Conservation (phyloP, 2,888 invertebrate genomes). For the Dicranocentrus wangi region DNA sequence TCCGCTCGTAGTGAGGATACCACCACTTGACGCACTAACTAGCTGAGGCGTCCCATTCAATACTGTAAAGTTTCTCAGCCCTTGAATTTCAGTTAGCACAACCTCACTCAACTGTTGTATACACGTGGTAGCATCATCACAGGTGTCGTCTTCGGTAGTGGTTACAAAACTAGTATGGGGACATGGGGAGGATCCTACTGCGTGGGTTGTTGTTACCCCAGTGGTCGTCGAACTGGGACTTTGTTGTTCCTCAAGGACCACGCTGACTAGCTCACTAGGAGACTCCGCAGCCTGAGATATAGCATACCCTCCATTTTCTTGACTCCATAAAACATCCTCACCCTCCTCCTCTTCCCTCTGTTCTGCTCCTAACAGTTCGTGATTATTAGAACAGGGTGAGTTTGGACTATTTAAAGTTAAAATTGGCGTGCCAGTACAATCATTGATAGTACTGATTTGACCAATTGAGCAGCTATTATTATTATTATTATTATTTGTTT, state of each 20-base stretch:
- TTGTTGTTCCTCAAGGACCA: constrained; percentile 61
- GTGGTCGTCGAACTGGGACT: constrained; percentile 37
- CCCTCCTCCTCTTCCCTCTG: background rate
- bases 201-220: too few species aligned
- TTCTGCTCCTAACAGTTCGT: too few species aligned
- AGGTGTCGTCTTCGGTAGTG: background rate
- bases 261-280: constrained; percentile 61
- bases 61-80: background rate
- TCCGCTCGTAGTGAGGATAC: background rate
- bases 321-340: background rate
- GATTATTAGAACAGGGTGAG: too few species aligned
- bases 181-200: too few species aligned
- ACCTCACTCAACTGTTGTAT: background rate
- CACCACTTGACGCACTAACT: background rate
- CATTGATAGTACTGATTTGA: too few species aligned
- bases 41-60: background rate
- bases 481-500: too few species aligned
- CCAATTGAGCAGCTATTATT: too few species aligned
- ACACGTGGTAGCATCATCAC: too few species aligned
- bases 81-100: background rate
- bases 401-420: too few species aligned
- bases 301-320: constrained; percentile 5
- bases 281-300: constrained; percentile 54
- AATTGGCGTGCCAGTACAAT: too few species aligned
- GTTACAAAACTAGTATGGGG: too few species aligned